Conservation (phyloP, 53 echinoderm and acorn worm genomes). For the Glandiceps talaboti region DNA sequence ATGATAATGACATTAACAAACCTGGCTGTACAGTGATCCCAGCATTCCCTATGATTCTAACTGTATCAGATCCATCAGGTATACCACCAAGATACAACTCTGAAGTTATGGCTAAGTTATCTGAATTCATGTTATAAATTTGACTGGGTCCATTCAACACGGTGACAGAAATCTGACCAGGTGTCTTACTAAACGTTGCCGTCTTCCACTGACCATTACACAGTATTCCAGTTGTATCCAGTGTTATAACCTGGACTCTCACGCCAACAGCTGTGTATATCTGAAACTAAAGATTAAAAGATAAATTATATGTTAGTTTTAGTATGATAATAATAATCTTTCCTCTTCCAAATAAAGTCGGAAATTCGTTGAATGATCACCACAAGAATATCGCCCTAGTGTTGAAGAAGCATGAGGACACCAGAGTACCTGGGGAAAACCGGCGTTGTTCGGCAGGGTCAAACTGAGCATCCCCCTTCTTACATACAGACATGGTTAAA, state of each 20-base stretch:
- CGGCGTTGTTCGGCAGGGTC: no score
- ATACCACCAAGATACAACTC: constrained; percentile 58
- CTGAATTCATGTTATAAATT: constrained; percentile 13
- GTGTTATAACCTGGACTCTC: constrained; percentile 6
- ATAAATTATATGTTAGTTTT: no score
- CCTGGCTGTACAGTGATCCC: constrained; percentile 27
- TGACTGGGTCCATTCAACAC: constrained; percentile 30
- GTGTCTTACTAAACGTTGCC: constrained; percentile 26
- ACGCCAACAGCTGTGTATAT: constrained; percentile 28
- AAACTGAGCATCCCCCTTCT: no score
- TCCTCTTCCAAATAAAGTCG: no score
- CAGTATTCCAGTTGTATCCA: constrained; percentile 22
- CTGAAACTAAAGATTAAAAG: no score
- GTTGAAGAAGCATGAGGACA: no score
- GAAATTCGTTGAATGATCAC: no score
- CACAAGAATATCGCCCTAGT: no score
- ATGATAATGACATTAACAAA: no score
- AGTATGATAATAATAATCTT: no score
- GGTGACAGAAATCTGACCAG: constrained; percentile 19
- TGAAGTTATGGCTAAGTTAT: constrained; percentile 32
- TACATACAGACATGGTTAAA: no score
- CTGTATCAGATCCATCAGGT: constrained; percentile 40
- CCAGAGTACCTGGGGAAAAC: no score
- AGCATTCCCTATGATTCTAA: constrained; percentile 14
- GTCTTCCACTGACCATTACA: constrained; percentile 81